Conservation (phyloP, 2,113 vertebrate genomes). For the Pagrus major region DNA sequence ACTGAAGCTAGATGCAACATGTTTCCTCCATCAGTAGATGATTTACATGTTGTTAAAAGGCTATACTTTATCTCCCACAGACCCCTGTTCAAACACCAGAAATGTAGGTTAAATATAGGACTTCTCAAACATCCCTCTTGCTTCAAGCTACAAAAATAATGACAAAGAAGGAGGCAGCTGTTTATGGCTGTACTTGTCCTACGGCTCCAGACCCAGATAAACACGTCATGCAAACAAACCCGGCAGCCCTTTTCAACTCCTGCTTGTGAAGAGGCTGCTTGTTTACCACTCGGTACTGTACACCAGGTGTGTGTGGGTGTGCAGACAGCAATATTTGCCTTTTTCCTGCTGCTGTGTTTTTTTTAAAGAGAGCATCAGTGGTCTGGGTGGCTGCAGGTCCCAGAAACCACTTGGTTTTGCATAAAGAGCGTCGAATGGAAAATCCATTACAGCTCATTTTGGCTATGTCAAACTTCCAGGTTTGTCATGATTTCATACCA, state of each 20-base stretch:
- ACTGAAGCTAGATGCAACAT: too few relatives aligned
- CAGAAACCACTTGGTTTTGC: background rate
- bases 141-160: background rate
- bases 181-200: background rate
- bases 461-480: background rate
- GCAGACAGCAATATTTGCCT: constrained; percentile 34
- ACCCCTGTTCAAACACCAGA: background rate
- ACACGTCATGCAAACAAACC: constrained; percentile 39
- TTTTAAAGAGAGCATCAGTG: background rate
- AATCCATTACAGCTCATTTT: background rate
- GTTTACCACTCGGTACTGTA: constrained; percentile 33
- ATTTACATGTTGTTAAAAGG: background rate
- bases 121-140: background rate
- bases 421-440: background rate
- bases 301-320: constrained; percentile 56
- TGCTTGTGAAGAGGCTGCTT: constrained; percentile 22
- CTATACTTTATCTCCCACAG: background rate
- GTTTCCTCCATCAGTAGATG: too few relatives aligned
- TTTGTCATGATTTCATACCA: background rate
- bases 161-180: background rate
- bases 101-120: background rate
- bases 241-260: background rate
- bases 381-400: background rate
- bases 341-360: constrained; percentile 21
- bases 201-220: constrained; percentile 8